These are phyloP conservation scores for Tetrao urogallus DNA, from an alignment of 2,113 vertebrate genomes.

Conservation along the genomic window DNA sequence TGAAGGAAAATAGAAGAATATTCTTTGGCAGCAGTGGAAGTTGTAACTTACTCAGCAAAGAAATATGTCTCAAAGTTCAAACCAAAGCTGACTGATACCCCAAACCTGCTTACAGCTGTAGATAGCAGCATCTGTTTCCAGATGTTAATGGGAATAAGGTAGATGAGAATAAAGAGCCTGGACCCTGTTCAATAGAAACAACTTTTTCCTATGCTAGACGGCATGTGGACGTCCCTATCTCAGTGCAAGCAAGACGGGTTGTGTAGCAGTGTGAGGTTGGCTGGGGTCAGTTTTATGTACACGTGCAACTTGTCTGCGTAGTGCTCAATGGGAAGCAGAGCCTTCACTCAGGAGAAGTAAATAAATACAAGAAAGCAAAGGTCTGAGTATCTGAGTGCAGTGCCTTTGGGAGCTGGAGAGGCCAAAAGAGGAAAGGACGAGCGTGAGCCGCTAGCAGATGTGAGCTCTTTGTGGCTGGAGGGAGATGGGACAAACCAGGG, in stretches of 20 bases:
- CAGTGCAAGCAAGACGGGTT: not conserved
- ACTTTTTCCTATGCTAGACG: not conserved
- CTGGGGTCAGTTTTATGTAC: slow-evolving; percentile 20
- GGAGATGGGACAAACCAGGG: not conserved
- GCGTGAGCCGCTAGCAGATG: not conserved
- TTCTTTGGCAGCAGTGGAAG: slow-evolving; percentile 4
- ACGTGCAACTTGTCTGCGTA: not conserved
- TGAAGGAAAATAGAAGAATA: slow-evolving; percentile 34
- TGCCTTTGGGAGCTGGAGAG: not conserved
- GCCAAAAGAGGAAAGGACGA: slow-evolving; percentile 3
- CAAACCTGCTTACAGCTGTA: not conserved
- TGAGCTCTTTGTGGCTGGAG: not conserved
- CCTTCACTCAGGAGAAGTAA: slow-evolving; percentile 45
- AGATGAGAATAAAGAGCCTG: not conserved
- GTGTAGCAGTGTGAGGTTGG: not conserved
- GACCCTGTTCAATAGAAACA: not conserved
- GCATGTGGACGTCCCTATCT: not conserved
- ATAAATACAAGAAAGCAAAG: slow-evolving; percentile 34
- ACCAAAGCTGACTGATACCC: not conserved
- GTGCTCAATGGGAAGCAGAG: not conserved
- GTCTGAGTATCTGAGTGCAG: slow-evolving; percentile 5
- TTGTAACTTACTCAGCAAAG: not conserved
- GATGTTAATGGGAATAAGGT: slow-evolving; percentile 2
- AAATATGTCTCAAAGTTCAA: slow-evolving; percentile 33
- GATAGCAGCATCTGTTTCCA: not conserved